A percentile compares a stretch with the other conserved stretches of the same genome.
These are phyloP conservation scores for Pantherophis guttatus DNA, from an alignment of 2,113 vertebrate species.

Conservation along the genomic window DNA sequence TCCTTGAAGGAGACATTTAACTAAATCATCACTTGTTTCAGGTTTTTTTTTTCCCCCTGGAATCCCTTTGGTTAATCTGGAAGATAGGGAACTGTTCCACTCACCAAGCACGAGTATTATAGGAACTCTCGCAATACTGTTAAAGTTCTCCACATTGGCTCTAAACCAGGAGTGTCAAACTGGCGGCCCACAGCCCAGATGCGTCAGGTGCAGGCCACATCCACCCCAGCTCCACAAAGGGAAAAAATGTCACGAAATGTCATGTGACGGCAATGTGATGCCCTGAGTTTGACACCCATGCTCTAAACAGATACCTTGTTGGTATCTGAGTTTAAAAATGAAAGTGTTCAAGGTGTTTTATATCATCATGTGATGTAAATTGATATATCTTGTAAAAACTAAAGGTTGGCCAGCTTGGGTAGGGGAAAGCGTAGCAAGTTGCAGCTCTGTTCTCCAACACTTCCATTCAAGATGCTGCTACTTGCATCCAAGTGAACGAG, in stretches of 20 bases:
- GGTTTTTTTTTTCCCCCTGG: neutral
- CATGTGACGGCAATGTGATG: too few relatives aligned
- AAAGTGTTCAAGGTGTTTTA: neutral
- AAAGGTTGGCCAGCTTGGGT: neutral
- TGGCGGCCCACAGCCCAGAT: too few relatives aligned
- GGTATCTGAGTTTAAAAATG: neutral
- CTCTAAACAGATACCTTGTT: neutral
- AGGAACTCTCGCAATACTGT: neutral
- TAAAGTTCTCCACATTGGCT: neutral
- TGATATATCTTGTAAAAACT: neutral
- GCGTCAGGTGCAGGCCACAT: too few relatives aligned
- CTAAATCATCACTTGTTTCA: neutral
- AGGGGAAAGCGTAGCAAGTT: neutral
- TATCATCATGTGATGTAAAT: neutral
- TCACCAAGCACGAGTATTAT: neutral
- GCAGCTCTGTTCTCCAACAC: neutral
- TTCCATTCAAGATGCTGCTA: neutral
- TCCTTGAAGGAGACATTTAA: conserved; percentile 7
- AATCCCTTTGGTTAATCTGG: neutral
- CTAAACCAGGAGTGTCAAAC: neutral
- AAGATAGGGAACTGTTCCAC: neutral
- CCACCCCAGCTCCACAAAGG: too few relatives aligned
- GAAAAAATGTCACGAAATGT: too few relatives aligned
- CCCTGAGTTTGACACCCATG: too few relatives aligned
- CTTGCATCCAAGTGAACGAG: neutral